phyloP scores from a whole-genome alignment of 2,888 invertebrate genomes.

The Ichneumon xanthorius region DNA sequence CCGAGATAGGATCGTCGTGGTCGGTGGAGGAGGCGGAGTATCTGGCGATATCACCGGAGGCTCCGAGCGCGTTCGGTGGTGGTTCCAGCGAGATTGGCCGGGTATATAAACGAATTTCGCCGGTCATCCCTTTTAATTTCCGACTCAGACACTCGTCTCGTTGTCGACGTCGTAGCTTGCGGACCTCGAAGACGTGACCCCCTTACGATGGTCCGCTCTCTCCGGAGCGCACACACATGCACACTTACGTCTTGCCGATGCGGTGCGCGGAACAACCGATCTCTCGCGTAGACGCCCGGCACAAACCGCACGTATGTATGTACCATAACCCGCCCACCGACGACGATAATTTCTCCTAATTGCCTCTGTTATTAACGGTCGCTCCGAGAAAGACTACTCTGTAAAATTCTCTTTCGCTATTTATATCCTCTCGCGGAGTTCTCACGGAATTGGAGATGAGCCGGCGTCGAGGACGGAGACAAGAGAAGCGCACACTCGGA shows the following conservation, averaged over 20 bases:
- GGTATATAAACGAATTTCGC: slow-evolving; percentile 69
- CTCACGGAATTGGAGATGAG: slow-evolving; percentile 46
- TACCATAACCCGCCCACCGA: slow-evolving; percentile 73
- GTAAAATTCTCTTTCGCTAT: slow-evolving; percentile 55
- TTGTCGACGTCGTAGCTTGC: slow-evolving; percentile 1
- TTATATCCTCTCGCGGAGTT: slow-evolving; percentile 54
- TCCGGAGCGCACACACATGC: slow-evolving; percentile 36
- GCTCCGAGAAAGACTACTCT: slow-evolving; percentile 30
- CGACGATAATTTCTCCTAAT: slow-evolving; percentile 79
- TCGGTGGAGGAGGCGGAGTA: slow-evolving; percentile 26
- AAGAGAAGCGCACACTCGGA: not conserved
- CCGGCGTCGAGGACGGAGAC: not conserved
- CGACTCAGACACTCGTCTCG: slow-evolving; percentile 56
- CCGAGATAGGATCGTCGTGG: slow-evolving; percentile 22
- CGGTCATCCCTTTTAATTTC: slow-evolving; percentile 75
- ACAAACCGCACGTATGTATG: slow-evolving; percentile 45
- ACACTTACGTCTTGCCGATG: not conserved
- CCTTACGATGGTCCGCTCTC: slow-evolving; percentile 44
- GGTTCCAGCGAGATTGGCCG: slow-evolving; percentile 57
- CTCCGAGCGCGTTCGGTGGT: slow-evolving; percentile 42
- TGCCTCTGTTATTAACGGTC: slow-evolving; percentile 77
- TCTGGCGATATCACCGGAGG: slow-evolving; percentile 48
- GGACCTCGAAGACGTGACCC: slow-evolving; percentile 73
- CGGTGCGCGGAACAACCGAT: slow-evolving; percentile 5
- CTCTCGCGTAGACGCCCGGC: slow-evolving; percentile 65